Conservation (phyloP, 1,140 invertebrate genomes). For the Bemisia tabaci region DNA sequence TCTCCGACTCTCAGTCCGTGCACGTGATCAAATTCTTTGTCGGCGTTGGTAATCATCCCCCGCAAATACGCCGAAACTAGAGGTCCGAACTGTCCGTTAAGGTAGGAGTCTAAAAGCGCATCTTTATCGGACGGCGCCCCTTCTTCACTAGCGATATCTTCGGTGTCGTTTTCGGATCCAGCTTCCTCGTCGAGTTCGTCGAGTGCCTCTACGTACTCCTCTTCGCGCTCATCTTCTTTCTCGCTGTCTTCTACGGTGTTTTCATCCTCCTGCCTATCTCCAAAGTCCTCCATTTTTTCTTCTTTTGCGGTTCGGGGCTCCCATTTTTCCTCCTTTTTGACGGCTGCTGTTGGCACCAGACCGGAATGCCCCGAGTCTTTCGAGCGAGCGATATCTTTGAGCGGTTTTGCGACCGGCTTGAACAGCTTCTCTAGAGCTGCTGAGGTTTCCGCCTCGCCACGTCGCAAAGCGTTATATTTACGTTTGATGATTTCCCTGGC, state of each 20-base stretch:
- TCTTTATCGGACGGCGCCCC: too few species aligned
- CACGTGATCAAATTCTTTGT: not conserved
- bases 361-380: not conserved
- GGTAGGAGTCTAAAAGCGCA: too few species aligned
- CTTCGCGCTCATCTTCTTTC: not conserved
- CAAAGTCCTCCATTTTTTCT: too few species aligned
- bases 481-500: conserved; percentile 1
- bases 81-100: too few species aligned
- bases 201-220: not conserved
- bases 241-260: not conserved
- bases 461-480: not conserved
- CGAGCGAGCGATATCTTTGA: not conserved
- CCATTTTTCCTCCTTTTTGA: too few species aligned
- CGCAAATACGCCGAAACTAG: too few species aligned
- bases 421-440: not conserved
- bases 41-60: too few species aligned
- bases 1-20: not conserved
- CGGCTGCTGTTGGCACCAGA: too few species aligned
- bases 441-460: not conserved
- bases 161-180: not conserved
- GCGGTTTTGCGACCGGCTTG: conserved; percentile 3
- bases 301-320: too few species aligned
- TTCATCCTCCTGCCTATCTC: not conserved
- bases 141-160: not conserved
- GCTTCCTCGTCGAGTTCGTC: not conserved